Evolutionary conservation across 2,888 invertebrate genomes (phyloP).

Genomic region (Leptinotarsa juncta): DNA sequence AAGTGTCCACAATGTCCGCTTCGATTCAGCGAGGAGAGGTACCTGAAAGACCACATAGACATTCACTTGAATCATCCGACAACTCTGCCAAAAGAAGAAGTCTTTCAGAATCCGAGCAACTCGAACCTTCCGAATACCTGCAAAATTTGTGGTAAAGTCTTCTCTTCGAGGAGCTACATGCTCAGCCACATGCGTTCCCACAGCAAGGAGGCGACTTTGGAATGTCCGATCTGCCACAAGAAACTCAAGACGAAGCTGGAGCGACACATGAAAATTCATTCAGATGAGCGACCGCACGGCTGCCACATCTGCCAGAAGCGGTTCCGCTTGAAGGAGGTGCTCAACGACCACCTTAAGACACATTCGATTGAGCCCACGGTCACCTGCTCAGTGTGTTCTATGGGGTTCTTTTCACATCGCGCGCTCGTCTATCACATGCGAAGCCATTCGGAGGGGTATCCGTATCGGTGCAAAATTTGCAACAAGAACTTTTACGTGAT

Average conservation of each 20-base stretch:
- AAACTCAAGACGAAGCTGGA: neutral
- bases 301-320: conserved; percentile 3
- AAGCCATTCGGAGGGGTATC: conserved; percentile 5
- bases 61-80: neutral
- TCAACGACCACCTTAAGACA: neutral
- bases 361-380: neutral
- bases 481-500: conserved; percentile 9
- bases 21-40: neutral
- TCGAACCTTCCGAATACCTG: neutral
- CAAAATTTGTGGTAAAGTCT: neutral
- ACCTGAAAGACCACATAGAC: neutral
- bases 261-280: conserved; percentile 4
- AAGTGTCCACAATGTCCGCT: neutral
- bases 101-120: neutral
- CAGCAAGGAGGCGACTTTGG: neutral
- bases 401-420: neutral
- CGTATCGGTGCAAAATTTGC: neutral
- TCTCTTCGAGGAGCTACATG: conserved; percentile 3
- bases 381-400: conserved; percentile 13
- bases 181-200: neutral
- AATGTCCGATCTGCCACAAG: conserved; percentile 10
- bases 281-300: neutral
- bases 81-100: neutral
- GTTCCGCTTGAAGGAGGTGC: neutral
- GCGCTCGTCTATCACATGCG: conserved; percentile 9